phyloP scores from a whole-genome alignment of 2,888 invertebrate genomes.

The Megalurothrips usitatus region DNA sequence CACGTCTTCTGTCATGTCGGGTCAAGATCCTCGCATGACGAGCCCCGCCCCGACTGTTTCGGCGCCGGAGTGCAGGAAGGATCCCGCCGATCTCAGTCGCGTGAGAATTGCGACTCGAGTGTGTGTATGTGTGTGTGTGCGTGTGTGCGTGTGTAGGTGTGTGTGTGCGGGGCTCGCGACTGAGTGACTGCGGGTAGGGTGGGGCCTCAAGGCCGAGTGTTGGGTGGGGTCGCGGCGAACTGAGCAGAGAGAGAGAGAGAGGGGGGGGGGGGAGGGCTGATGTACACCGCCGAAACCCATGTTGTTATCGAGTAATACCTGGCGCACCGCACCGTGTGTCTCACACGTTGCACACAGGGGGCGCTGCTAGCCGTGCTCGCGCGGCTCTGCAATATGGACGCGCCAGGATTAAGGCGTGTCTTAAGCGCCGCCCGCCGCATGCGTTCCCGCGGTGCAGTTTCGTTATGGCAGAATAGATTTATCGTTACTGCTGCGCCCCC shows the following conservation, averaged over 20 bases:
- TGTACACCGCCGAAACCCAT: not conserved
- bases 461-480: no score
- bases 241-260: no score
- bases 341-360: not conserved
- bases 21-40: no score
- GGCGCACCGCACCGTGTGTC: no score
- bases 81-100: not conserved
- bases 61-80: not conserved
- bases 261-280: not conserved
- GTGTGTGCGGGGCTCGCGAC: not conserved
- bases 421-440: no score
- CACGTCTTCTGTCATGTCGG: no score
- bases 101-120: not conserved
- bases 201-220: slow-evolving; percentile 10
- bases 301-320: not conserved
- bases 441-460: no score
- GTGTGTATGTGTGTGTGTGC: not conserved
- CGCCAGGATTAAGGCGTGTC: not conserved
- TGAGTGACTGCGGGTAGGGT: not conserved
- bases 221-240: slow-evolving; percentile 11
- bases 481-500: no score
- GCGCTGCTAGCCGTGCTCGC: no score
- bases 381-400: not conserved
- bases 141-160: not conserved
- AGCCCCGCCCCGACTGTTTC: not conserved